These are phyloP conservation scores for Erpetoichthys calabaricus DNA, from an alignment of 2,797 vertebrate species.

Conservation along the genomic window DNA sequence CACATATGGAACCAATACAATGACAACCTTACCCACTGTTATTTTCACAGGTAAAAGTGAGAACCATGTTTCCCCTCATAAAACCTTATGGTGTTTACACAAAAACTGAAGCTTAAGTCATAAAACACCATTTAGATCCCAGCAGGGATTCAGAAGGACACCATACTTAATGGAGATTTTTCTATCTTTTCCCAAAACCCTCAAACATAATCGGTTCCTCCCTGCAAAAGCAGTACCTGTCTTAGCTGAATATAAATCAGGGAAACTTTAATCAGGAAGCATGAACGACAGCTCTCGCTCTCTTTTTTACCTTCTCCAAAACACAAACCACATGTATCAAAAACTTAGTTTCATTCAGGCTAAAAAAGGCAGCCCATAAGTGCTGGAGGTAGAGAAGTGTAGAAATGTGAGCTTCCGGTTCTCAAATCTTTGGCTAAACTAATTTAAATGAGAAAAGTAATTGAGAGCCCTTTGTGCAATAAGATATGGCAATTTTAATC, in stretches of 20 bases:
- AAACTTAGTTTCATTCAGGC: neutral
- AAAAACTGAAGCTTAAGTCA: constrained; percentile 45
- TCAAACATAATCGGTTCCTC: constrained; percentile 26
- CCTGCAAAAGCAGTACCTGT: constrained; percentile 17
- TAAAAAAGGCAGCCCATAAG: too few species aligned
- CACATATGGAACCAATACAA: constrained; percentile 31
- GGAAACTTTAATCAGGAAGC: constrained; percentile 21
- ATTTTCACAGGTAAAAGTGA: constrained; percentile 45
- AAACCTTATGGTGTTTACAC: constrained; percentile 57
- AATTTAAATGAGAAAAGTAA: too few species aligned
- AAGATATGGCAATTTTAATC: too few species aligned
- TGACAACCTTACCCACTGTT: constrained; percentile 24
- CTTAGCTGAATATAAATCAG: constrained; percentile 16
- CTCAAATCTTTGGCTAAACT: too few species aligned
- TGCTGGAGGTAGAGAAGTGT: too few species aligned
- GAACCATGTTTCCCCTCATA: constrained; percentile 55
- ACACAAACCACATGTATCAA: constrained; percentile 23
- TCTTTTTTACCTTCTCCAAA: constrained; percentile 11
- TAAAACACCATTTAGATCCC: constrained; percentile 54
- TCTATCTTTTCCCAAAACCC: constrained; percentile 5
- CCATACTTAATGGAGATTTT: constrained; percentile 31
- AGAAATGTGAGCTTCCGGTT: too few species aligned
- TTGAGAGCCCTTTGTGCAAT: too few species aligned
- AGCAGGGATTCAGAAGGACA: constrained; percentile 48
- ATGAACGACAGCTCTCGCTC: constrained; percentile 13